Evolutionary conservation across 1,140 invertebrate genomes (phyloP), one percentile per base, ranked within the genome.

Genomic region (Heliconius nattereri): DNA sequence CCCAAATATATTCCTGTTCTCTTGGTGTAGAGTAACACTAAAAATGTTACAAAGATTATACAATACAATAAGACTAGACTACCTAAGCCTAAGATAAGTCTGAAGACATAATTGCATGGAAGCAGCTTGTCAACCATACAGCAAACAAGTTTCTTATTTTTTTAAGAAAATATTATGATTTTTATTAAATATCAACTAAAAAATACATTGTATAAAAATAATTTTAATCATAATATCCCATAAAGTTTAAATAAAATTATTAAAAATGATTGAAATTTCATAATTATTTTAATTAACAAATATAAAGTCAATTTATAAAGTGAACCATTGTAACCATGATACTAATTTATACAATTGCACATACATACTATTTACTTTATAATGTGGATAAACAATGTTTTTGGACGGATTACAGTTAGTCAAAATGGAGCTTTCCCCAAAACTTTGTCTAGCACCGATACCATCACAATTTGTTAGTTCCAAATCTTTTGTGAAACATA

Each of bases 401-500:
- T 94, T 89, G 11, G 91, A 90, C 7, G 87, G 83, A 81, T 95
- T 91, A 88, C 96, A 97, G 83, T 96, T 96, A 6, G 95, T 96
- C 71, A 95, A 90, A 71, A 95, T 75, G 84, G 92, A 90, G 35
- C 91, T 92, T 13, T 90, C 93, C 23, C 83, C 81, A 13, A 86
- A 60, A 54, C 78, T 73, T 20, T 71, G 70, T 70, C 81, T 84
- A 75, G 81, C 71, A 72, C 84, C 35, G 54, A 95, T 90, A 20
- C 95, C 95, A 85, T 96, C 95, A 85, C 96, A 97, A 79, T 96
- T 94, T 19, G 95, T 92, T 13, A 96, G 85, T 66, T 95, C 85
- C 19, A 97, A 87, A 7, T 88, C 87, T 82, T 97, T 97, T 83
- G 96, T 91, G 74, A 97, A 96, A 89, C 97, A 97, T 60, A 97